These are phyloP conservation scores for Selenia dentaria DNA, from an alignment of 2,888 invertebrate genomes.

Conservation along the genomic window DNA sequence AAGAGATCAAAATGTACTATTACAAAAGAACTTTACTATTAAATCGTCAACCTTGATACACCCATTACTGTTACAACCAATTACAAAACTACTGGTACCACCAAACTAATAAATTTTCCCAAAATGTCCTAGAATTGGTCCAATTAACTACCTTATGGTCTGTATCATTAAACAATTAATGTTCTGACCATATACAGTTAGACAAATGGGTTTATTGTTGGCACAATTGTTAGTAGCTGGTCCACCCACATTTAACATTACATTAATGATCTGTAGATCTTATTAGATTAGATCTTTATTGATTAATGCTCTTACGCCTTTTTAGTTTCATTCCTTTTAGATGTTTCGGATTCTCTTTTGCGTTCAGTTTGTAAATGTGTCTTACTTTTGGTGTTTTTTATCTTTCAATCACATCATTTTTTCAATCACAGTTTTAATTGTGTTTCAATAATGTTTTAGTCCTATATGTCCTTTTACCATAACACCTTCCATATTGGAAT, in stretches of 20 bases:
- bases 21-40: too few relatives aligned
- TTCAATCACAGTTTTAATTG: too few relatives aligned
- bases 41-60: slow-evolving; percentile 11
- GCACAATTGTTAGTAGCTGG: slow-evolving; percentile 21
- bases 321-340: slow-evolving; percentile 2
- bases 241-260: slow-evolving; percentile 31
- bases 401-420: too few relatives aligned
- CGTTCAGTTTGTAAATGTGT: too few relatives aligned
- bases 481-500: too few relatives aligned
- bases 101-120: slow-evolving; percentile 35
- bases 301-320: slow-evolving; percentile 10
- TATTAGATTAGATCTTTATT: slow-evolving; percentile 11
- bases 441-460: too few relatives aligned
- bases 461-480: too few relatives aligned
- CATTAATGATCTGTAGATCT: slow-evolving; percentile 15
- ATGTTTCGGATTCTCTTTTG: slow-evolving; percentile 6
- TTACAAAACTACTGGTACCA: slow-evolving; percentile 11
- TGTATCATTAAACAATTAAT: slow-evolving; percentile 45
- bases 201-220: slow-evolving; percentile 45
- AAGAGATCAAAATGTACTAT: too few relatives aligned
- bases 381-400: too few relatives aligned
- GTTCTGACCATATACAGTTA: slow-evolving; percentile 33
- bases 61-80: slow-evolving; percentile 11
- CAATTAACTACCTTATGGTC: slow-evolving; percentile 39
- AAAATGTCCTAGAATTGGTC: slow-evolving; percentile 38